Evolutionary conservation across 1,140 invertebrate genomes (phyloP), one percentile per base, ranked within the genome.

Genomic region (Musca vetustissima): DNA sequence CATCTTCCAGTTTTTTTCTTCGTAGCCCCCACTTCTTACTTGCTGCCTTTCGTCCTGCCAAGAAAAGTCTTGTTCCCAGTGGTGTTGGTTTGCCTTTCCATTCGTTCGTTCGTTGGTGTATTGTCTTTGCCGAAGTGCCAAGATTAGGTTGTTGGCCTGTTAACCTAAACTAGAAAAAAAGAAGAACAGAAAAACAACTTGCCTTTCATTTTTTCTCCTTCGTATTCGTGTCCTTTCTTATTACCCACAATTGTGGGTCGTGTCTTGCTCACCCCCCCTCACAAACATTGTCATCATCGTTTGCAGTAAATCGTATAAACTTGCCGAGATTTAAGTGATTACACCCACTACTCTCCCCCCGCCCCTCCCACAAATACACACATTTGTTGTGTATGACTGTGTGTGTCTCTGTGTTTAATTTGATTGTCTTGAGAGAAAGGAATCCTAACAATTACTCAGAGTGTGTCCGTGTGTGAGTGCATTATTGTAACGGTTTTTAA

Each of bases 401-500:
- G 36, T 13, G 36, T 13, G 11, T 43, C 13, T 11, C 13, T 43
- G 36, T 11, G 36, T 13, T 4, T 13, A 13, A 8, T 43, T 11
- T 43, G 6, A 2, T 13, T 55, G 24, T 55, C 55, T 59, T 9
- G 14, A 13, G 36, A 36, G 28, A 59, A 28, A 28, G 25, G 22
- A 28, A 28, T 4, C 13, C 11, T 9, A 28, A 15, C 53, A 57
- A 57, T 57, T 57, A 32, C 24, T 57, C 25, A 52, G 17, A 21
- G 49, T 19, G 28, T 36, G 57, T 61, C 17, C 6, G 1, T 61
- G 28, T 36, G 57, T 61, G 28, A 43, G 1, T 61, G 57, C 57
- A 61, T 43, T n/a, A n/a, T n/a, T 43, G 36, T 61, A 61, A 61
- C 57, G 57, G 57, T 61, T 36, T 43, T 43, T 2, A n/a, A 43